Conservation (phyloP, 2,113 vertebrate genomes). For the Gnathonemus longibarbis region DNA sequence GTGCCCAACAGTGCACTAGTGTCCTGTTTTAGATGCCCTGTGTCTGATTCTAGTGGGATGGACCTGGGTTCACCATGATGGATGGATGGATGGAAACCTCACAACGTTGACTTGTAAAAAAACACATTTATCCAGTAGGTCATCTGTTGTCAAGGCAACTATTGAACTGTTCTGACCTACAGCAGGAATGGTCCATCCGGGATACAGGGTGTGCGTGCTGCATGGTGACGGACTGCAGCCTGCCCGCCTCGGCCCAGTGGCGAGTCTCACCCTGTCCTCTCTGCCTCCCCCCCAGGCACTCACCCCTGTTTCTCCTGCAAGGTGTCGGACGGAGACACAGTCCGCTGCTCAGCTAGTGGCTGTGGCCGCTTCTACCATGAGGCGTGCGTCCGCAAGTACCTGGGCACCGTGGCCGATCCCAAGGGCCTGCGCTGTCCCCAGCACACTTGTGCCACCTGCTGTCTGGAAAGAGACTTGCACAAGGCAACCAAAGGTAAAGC, state of each 20-base stretch:
- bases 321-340: constrained; percentile 63
- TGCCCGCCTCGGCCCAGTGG: not conserved
- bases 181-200: not conserved
- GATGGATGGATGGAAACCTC: not conserved
- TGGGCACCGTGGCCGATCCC: constrained; percentile 65
- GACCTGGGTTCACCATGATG: not conserved
- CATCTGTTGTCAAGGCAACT: not conserved
- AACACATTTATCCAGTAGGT: not conserved
- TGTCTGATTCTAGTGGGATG: not conserved
- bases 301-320: constrained; percentile 95
- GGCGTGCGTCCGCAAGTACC: constrained; percentile 76
- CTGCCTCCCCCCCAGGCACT: constrained; percentile 61
- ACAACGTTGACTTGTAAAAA: not conserved
- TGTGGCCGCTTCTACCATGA: constrained; percentile 93
- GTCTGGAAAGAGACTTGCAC: constrained; percentile 80
- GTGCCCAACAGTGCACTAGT: not conserved
- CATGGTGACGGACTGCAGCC: not conserved
- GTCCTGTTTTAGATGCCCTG: not conserved
- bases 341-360: constrained; percentile 72
- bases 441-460: constrained; percentile 88
- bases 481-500: constrained; percentile 84
- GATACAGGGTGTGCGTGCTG: not conserved
- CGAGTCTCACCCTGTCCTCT: constrained; percentile 67
- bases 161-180: not conserved
- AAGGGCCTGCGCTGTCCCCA: constrained; percentile 88